Conservation (phyloP, 2,797 vertebrate genomes). For the Telmatherina bonti region DNA sequence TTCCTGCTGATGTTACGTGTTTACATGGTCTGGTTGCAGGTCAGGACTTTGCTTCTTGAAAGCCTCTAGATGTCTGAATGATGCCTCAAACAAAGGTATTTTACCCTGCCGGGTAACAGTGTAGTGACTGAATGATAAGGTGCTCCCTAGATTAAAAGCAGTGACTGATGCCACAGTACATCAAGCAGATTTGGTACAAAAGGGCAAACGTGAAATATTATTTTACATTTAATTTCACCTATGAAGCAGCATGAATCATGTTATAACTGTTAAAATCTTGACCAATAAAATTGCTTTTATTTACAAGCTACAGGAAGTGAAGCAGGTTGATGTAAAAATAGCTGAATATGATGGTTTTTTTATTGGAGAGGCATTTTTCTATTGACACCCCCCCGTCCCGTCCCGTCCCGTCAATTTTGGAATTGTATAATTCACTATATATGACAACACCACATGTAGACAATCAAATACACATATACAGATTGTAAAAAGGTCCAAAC, state of each 20-base stretch:
- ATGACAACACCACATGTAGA: conserved; percentile 14
- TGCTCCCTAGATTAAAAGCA: conserved; percentile 44
- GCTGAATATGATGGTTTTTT: conserved; percentile 1
- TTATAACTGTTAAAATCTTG: conserved; percentile 34
- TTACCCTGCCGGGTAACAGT: conserved; percentile 58
- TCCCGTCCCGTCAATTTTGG: background rate
- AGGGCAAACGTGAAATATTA: conserved; percentile 46
- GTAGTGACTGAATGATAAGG: conserved; percentile 61
- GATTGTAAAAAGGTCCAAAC: background rate
- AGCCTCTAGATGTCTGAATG: conserved; percentile 9
- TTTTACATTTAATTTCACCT: conserved; percentile 30
- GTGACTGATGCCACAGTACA: conserved; percentile 45
- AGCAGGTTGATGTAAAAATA: background rate
- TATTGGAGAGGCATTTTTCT: background rate
- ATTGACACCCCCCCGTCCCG: conserved; percentile 1
- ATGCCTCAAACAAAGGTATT: conserved; percentile 26
- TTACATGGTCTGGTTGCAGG: no score
- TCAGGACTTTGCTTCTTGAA: conserved; percentile 25
- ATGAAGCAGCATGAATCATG: conserved; percentile 48
- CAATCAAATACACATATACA: conserved; percentile 10
- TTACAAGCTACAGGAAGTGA: conserved; percentile 26
- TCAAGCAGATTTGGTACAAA: conserved; percentile 44
- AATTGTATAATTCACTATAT: conserved; percentile 20
- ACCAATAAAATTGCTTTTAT: conserved; percentile 22
- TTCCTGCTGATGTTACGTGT: background rate